These are phyloP conservation scores for Sebastes hopkinsi DNA, from an alignment of 2,797 vertebrate genomes.

Conservation along the genomic window DNA sequence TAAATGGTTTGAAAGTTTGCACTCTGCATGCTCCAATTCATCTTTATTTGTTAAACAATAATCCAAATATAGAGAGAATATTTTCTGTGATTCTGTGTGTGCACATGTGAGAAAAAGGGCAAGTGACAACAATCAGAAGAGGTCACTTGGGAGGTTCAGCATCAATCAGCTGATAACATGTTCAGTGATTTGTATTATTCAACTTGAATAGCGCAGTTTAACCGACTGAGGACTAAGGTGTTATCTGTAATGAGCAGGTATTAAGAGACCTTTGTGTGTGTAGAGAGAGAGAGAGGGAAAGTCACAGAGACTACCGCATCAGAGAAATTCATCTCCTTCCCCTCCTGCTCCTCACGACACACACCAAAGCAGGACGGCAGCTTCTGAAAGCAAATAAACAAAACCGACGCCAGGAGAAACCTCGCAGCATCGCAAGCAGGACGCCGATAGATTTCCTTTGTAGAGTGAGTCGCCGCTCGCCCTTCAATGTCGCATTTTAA, in stretches of 20 bases:
- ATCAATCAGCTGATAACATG: constrained; percentile 14
- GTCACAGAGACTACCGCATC: background rate
- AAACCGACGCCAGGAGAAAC: constrained; percentile 21
- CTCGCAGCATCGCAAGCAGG: constrained; percentile 37
- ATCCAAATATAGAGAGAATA: background rate
- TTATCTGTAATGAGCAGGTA: constrained; percentile 24
- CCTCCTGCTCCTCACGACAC: background rate
- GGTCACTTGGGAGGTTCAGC: background rate
- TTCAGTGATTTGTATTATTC: constrained; percentile 16
- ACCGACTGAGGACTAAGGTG: background rate
- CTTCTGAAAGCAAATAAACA: constrained; percentile 40
- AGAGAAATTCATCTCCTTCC: background rate
- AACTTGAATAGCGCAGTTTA: constrained; percentile 10
- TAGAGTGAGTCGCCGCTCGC: constrained; percentile 62
- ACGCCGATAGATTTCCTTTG: constrained; percentile 57
- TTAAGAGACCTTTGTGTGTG: background rate
- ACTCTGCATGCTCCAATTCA: background rate
- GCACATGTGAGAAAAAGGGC: background rate
- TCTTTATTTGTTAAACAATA: background rate
- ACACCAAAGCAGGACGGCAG: constrained; percentile 6
- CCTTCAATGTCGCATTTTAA: constrained; percentile 71
- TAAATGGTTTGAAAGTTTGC: background rate
- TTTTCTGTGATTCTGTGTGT: background rate
- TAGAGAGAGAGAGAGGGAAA: background rate
- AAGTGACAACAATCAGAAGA: background rate